Base-by-base conservation (phyloP, 1,140 invertebrate genomes). In the Nasonia giraulti region DNA sequence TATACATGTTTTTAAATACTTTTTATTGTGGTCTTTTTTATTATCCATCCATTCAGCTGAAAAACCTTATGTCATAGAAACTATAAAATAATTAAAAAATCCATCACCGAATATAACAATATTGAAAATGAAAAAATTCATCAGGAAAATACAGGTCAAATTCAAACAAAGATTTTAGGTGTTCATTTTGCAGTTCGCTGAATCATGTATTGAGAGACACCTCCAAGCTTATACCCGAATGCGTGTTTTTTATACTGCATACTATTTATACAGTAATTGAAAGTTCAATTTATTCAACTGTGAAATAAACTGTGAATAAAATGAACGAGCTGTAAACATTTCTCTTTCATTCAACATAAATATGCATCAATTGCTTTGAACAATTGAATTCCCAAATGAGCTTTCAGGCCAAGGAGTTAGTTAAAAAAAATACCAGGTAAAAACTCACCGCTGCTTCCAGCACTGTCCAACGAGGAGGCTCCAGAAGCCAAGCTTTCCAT, bases 391-490 rank as follows among this genome's bases (percentile, higher is more conserved):
- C 78, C 10, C 44, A 55, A 23, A 78, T 78, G 44, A 33, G 6
- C 40, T 80, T 80, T 80, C 3, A 68, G 33, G 12, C 2, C 11
- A 69, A 44, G 10, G 50, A 55, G 23, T 62, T 12, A 71, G 69
- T n/a, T 80, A 76, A 33, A 55, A 82, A 71, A 71, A 23, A 68
- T 27, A 0, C 27, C 71, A 85, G 86, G 73, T 87, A 79, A 85
- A 87, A 83, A 88, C 90, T 92, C 78, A 94, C 93, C 93, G 87
- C 92, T 94, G 88, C 92, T 93, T 86, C 91, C 93, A 88, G 92
- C 92, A 87, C 93, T 93, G 87, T 93, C 93, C 88, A 93, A 89
- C 73, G 93, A 93, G 86, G 93, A 93, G 87, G 93, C 93, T 86
- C 92, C 93, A 90, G 93, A 93, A 91, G 93, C 93, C 92, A 93